Evolutionary conservation across 1,140 invertebrate genomes (phyloP).

Genomic region (Wiebesia pumilae): DNA sequence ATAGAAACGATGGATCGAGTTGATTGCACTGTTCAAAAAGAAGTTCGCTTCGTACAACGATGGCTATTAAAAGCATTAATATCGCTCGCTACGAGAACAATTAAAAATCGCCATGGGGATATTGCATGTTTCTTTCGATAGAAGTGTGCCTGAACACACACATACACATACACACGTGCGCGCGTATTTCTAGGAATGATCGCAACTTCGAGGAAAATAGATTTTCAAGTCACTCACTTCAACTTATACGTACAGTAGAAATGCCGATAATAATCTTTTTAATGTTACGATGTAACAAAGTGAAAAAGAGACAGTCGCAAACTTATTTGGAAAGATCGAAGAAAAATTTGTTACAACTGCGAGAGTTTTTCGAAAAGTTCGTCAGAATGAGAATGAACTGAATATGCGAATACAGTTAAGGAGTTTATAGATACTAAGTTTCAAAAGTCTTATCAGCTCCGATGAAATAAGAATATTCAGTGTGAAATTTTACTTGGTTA

Average conservation of each 20-base stretch:
- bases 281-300: conserved; percentile 6
- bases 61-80: conserved; percentile 20
- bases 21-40: conserved; percentile 18
- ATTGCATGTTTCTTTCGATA: neutral
- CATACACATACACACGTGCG: too few species aligned
- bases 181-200: neutral
- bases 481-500: neutral
- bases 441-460: neutral
- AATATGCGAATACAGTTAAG: neutral
- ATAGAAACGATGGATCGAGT: neutral
- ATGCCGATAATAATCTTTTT: neutral
- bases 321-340: neutral
- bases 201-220: neutral
- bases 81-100: neutral
- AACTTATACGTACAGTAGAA: neutral
- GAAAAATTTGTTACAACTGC: neutral
- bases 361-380: neutral
- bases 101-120: conserved; percentile 6
- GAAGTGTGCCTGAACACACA: neutral
- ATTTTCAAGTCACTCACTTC: conserved; percentile 7
- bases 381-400: neutral
- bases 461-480: neutral
- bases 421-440: neutral
- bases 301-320: neutral
- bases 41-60: conserved; percentile 17